Evolutionary conservation across 2,797 vertebrate genomes (phyloP).

Genomic region (Aratinga solstitialis): DNA sequence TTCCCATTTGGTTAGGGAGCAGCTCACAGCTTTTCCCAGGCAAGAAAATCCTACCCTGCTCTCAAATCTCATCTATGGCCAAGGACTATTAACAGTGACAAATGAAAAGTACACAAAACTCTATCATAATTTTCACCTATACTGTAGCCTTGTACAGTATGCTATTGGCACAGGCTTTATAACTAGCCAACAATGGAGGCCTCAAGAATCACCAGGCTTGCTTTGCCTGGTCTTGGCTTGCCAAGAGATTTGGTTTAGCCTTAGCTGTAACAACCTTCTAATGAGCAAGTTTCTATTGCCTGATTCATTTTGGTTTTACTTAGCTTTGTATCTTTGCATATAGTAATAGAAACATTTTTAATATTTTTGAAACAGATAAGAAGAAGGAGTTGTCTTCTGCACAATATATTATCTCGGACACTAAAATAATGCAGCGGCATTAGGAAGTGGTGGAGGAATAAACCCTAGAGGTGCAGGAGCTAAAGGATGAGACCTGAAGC

Average conservation of each 20-base stretch:
- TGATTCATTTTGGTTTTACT: background rate
- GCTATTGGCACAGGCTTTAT: background rate
- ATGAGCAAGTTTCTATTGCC: background rate
- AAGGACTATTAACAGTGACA: too few relatives aligned
- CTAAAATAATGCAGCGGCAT: accelerated
- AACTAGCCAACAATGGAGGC: background rate
- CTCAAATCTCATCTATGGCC: background rate
- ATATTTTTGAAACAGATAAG: background rate
- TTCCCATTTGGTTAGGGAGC: accelerated
- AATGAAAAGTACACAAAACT: background rate
- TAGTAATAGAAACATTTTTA: background rate
- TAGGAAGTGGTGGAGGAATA: background rate
- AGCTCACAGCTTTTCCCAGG: background rate
- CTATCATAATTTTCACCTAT: too few relatives aligned
- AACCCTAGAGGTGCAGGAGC: background rate
- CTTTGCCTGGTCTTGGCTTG: background rate
- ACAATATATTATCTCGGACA: background rate
- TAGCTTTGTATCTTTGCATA: background rate
- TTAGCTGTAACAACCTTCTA: background rate
- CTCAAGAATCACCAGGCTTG: background rate
- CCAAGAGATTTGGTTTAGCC: background rate
- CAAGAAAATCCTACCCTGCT: background rate
- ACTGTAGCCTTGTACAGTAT: background rate
- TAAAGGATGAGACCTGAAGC: background rate
- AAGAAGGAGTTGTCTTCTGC: background rate